Evolutionary conservation across 1,140 invertebrate species (phyloP).

Genomic region (Augochlora pura): DNA sequence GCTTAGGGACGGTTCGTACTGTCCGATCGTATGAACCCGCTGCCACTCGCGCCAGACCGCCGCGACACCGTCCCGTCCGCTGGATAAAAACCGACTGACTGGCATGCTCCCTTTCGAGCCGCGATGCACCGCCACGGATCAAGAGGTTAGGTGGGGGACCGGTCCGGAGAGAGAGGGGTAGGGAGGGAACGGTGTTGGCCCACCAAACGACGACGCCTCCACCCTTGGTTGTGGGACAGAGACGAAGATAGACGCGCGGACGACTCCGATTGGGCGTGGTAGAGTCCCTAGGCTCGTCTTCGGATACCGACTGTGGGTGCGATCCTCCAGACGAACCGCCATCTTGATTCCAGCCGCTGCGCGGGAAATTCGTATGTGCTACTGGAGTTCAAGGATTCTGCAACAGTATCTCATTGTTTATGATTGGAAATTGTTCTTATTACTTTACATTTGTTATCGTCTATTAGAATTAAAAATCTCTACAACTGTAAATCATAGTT

Average conservation of each 20-base stretch:
- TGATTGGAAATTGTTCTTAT: too few species aligned
- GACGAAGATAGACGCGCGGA: constrained; percentile 43
- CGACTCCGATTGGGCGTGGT: constrained; percentile 62
- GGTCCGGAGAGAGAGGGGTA: background rate
- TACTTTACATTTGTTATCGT: too few species aligned
- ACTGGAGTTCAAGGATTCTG: too few species aligned
- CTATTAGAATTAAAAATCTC: too few species aligned
- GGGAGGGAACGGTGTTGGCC: constrained; percentile 5
- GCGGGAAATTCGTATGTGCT: constrained; percentile 36
- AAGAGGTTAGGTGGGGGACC: constrained; percentile 41
- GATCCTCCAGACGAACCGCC: constrained; percentile 3
- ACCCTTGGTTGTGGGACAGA: background rate
- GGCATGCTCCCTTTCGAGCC: constrained; percentile 43
- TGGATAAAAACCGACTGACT: constrained; percentile 64
- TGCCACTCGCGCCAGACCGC: constrained; percentile 40
- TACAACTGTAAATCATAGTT: too few species aligned
- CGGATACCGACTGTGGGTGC: constrained; percentile 38
- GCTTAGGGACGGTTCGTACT: constrained; percentile 29
- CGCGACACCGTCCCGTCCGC: constrained; percentile 37
- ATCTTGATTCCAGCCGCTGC: background rate
- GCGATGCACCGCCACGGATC: constrained; percentile 34
- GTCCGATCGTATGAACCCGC: constrained; percentile 46
- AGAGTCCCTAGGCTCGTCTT: constrained; percentile 42
- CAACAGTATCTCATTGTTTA: too few species aligned
- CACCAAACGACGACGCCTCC: constrained; percentile 26